Percentiles rank a stretch among this genome's conserved stretches.
Evolutionary conservation across 2,888 invertebrate genomes (phyloP).

Genomic region (Phymatocera aterrima): DNA sequence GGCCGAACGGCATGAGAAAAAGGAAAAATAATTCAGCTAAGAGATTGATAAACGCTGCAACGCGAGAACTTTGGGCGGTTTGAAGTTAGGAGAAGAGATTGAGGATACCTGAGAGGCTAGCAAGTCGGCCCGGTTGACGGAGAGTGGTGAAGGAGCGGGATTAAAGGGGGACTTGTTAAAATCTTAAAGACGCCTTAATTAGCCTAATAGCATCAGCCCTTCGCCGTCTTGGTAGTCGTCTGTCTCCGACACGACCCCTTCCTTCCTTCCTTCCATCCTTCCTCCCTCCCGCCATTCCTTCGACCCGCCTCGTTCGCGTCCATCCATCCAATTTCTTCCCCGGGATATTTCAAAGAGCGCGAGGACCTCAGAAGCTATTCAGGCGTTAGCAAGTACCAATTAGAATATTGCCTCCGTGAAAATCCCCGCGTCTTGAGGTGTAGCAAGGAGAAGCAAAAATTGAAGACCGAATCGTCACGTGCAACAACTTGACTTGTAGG

Average conservation of each 20-base stretch:
- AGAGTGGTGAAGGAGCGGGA: neutral
- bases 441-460: neutral
- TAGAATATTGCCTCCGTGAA: conserved; percentile 45
- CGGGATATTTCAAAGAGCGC: conserved; percentile 48
- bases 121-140: conserved; percentile 13
- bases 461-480: neutral
- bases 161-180: conserved; percentile 49
- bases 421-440: neutral
- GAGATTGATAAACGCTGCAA: neutral
- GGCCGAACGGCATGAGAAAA: neutral
- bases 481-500: neutral
- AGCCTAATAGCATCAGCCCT: conserved; percentile 64
- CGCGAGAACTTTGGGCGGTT: conserved; percentile 15
- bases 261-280: conserved; percentile 12
- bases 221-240: conserved; percentile 44
- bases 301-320: conserved; percentile 45
- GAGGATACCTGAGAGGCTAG: neutral
- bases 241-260: conserved; percentile 20
- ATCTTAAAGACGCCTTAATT: conserved; percentile 60
- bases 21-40: neutral
- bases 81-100: neutral
- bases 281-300: neutral
- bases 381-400: conserved; percentile 57
- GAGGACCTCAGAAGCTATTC: conserved; percentile 54
- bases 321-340: conserved; percentile 59